Base-by-base conservation (phyloP, 2,797 vertebrate genomes). In the Danio choprae region DNA sequence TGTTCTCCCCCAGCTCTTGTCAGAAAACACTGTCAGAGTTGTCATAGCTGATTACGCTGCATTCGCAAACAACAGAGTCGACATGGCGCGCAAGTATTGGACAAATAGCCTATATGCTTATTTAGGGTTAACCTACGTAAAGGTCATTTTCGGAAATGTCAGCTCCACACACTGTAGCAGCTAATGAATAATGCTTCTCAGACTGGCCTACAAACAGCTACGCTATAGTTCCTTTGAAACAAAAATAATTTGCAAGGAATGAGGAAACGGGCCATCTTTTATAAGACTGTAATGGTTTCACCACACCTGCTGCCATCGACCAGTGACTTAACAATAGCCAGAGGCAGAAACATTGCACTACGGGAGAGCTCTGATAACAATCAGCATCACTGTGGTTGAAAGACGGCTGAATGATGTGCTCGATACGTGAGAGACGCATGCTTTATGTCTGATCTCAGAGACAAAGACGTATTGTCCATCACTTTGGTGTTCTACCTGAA, bases 101-200 rank as follows among this genome's bases (percentile, higher is more conserved):
- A 82, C 71, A 86, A 81, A 84, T 81, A 65, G 22, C 78, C 82
- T 81, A 81, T 81, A 83, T 77, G 77, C 86, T 86, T 86, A 84
- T 72, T 74, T 83, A 77, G 75, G 64, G 64, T 81, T 77, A 84
- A 80, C 81, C 58, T 62, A 63, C 64, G 71, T 81, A 63, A 73
- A 65, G 43, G 74, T 59, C 41, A 20, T 74, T 72, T 62, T 48
- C 58, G 41, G 18, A 74, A 79, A 63, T 83, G 64, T 69, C 71
- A 75, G 81, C 4, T 62, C 40, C 13, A 48, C 13, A 72, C 69
- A 51, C 75, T 64, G 20, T 63, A 43, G 67, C 58, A 1, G 29
- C 48, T 60, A 48, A 81, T 74, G 78, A 81, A 62, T 74, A 40
- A 20, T 63, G 8, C 20, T 20, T 48, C n/a, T 41, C 29, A 9